phyloP scores from a whole-genome alignment of 1,140 invertebrate genomes.

The Drosophila leontia region DNA sequence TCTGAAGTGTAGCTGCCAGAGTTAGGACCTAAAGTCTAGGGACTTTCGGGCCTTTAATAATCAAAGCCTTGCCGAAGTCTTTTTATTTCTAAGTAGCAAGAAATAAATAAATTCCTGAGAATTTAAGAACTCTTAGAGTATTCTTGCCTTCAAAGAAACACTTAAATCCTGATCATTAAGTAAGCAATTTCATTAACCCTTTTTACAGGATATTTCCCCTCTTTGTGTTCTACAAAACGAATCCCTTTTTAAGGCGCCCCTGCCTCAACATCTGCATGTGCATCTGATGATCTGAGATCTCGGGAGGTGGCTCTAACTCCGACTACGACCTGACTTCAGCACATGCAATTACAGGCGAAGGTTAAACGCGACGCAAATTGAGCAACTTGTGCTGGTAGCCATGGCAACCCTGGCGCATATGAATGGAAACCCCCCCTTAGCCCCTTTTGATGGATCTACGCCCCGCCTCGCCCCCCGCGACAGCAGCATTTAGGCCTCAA shows the following conservation, averaged over 20 bases:
- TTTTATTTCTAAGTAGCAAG: too few relatives aligned
- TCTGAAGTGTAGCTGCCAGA: background rate
- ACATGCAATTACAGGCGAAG: conserved; percentile 69
- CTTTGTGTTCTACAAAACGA: accelerated
- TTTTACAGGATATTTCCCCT: background rate
- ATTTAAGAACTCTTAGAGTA: too few relatives aligned
- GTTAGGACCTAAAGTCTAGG: background rate
- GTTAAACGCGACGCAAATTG: conserved; percentile 46
- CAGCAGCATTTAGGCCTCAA: conserved; percentile 31
- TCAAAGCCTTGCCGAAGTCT: background rate
- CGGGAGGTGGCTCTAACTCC: conserved; percentile 25
- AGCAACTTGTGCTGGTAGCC: conserved; percentile 33
- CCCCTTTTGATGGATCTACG: background rate
- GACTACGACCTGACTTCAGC: conserved; percentile 5
- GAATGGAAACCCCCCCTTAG: background rate
- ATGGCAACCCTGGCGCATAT: conserved; percentile 46
- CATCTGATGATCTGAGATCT: conserved; percentile 35
- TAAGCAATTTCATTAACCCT: too few relatives aligned
- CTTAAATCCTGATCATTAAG: too few relatives aligned
- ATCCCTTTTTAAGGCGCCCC: background rate
- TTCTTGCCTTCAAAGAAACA: too few relatives aligned
- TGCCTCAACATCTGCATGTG: conserved; percentile 29
- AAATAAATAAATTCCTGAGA: too few relatives aligned
- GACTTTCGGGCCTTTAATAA: background rate
- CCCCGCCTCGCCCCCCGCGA: background rate